A percentile compares a stretch with the other conserved stretches of the same genome.
phyloP scores from a whole-genome alignment of 2,113 vertebrate species.

The Podarcis cretensis region DNA sequence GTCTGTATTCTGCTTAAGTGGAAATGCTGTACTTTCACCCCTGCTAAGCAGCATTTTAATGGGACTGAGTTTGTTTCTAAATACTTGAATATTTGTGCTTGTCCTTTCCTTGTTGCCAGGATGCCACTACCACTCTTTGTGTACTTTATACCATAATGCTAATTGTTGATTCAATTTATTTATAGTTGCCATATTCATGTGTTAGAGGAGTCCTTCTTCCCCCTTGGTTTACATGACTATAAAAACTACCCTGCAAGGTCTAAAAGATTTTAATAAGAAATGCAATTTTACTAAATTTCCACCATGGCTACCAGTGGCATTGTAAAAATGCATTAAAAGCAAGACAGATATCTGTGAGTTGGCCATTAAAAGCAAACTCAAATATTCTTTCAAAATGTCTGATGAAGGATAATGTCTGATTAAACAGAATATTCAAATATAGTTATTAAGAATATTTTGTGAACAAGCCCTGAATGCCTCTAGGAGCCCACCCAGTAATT shows the following conservation, averaged over 20 bases:
- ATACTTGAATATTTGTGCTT: neutral
- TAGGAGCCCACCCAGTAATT: neutral
- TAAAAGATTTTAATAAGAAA: neutral
- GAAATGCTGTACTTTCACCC: neutral
- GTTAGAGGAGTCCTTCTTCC: neutral
- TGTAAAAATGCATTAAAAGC: neutral
- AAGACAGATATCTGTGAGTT: neutral
- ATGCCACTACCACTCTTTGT: neutral
- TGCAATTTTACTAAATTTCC: neutral
- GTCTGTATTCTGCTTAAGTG: conserved; percentile 1
- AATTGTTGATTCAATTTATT: neutral
- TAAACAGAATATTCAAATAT: neutral
- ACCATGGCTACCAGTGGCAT: neutral
- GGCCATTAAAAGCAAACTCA: neutral
- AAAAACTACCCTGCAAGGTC: neutral
- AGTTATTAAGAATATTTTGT: neutral
- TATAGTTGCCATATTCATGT: neutral
- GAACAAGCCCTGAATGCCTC: neutral
- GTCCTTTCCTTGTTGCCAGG: neutral
- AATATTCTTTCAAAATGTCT: neutral
- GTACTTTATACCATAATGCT: neutral
- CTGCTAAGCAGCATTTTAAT: neutral
- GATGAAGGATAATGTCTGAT: neutral
- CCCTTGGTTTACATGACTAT: neutral
- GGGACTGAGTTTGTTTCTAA: neutral